Evolutionary conservation across 2,888 invertebrate species (phyloP), one percentile per base, ranked within the genome.

Genomic region (Archaeoteleia sp.): DNA sequence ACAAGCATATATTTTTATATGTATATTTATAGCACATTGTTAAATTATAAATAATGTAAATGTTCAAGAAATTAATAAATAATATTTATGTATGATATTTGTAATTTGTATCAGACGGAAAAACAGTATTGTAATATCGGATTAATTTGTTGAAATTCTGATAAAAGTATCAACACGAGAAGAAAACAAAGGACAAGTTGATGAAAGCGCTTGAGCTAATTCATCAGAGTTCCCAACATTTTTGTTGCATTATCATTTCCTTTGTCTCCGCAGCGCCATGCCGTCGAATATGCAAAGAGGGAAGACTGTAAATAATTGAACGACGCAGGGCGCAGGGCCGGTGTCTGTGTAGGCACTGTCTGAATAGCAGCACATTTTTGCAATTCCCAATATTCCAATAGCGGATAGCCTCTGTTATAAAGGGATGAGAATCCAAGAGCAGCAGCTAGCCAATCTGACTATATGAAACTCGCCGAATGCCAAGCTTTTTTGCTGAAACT

Each of bases 371-470:
- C 62, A 71, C 62, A 48, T 60, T 62, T 66, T 61, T 48, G 60
- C 66, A 70, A 72, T 71, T 72, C 69, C 68, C 71, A 68, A 74
- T 74, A 73, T 67, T n/a, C n/a, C n/a, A n/a, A n/a, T n/a, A n/a
- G n/a, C 45, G 42, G 66, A 34, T 40, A 54, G 54, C n/a, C n/a
- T 15, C 42, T 66, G 51, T 67, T 25, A 61, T 48, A 58, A 67
- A 68, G 61, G 30, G 39, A 53, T 14, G 67, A 55, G 61, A 62
- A 40, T 63, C 66, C 67, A 70, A 69, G 62, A 55, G 63, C 46
- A 58, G 65, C 48, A 46, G 66, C 51, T 46, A 34, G 55, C 57
- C 57, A 20, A 32, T 35, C 40, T 53, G 46, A 53, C 48, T 65
- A 53, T 65, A 58, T 65, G 53, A 65, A 65, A 51, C 27, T n/a